Base-by-base conservation (phyloP, 2,797 vertebrate genomes). In the Eurystomus glaucurus region DNA sequence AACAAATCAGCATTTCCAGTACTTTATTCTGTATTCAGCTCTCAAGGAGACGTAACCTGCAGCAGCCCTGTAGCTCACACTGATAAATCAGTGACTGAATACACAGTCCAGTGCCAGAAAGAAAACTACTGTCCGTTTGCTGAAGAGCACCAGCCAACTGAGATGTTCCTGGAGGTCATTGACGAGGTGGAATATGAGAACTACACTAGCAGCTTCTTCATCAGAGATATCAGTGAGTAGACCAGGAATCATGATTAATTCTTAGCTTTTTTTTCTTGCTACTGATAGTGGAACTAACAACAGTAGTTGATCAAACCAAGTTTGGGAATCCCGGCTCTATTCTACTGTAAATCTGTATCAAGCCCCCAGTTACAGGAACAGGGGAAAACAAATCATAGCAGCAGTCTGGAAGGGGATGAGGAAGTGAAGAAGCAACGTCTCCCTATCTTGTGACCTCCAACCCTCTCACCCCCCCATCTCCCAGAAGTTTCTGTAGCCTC, bases 141-240 rank as follows among this genome's bases (percentile, higher is more conserved):
- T 1, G 98, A 98, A 91, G 98, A 98, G 90, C 97, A 93, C 4
- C 88, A 97, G 52, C 97, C 97, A 39, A 57, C 86, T 1, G 93
- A 94, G 22, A 57, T 98, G 31, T 6, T 91, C 33, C 45, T 98
- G 81, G 98, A 98, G 8, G 98, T 81, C 4, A 31, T 97, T 4
- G 93, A 97, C 0, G 96, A 88, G 45, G 96, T 95, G 83, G 94
- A 95, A 11, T 98, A 98, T 3, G 98, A 98, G 88, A 98, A 98
- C 68, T 98, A 98, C 91, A 98, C 69, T 20, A 60, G 57, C 90
- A 97, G 93, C 91, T 98, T 98, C 97, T 98, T 98, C 97, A 96
- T 98, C 96, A 96, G 98, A 80, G 98, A 98, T 87, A 98, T 98
- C 96, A 94, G 98, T 98, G 94, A 98, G 98, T 95, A 72, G 41